Percentiles rank a stretch among this genome's conserved stretches.
Evolutionary conservation across 1,140 invertebrate species (phyloP).

Genomic region (Zaprionus lachaisei): DNA sequence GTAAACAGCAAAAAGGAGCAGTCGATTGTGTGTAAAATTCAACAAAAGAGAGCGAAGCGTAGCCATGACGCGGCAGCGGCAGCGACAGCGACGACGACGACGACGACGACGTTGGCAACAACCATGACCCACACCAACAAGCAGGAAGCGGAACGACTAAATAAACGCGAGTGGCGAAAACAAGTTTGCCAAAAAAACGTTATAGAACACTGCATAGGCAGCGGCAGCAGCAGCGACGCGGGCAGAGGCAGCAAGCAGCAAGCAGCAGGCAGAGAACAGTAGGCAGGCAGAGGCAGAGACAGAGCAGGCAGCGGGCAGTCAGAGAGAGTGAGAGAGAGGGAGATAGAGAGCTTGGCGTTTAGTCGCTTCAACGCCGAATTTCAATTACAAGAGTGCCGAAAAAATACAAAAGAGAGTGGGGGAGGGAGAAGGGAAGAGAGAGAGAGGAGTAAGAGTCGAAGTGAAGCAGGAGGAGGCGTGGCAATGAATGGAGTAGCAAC

Average conservation of each 20-base stretch:
- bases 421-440: neutral
- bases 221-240: neutral
- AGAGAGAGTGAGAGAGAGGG: neutral
- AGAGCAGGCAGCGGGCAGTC: conserved; percentile 26
- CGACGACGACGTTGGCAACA: conserved; percentile 29
- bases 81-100: neutral
- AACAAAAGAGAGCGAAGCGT: conserved; percentile 32
- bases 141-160: conserved; percentile 67
- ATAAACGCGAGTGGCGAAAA: conserved; percentile 60
- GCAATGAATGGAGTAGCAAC: conserved; percentile 40
- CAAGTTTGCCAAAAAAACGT: conserved; percentile 68
- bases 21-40: conserved; percentile 42
- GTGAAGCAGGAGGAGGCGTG: conserved; percentile 30
- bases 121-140: conserved; percentile 84
- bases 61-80: conserved; percentile 63
- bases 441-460: conserved; percentile 5
- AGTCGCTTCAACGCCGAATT: conserved; percentile 83
- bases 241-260: conserved; percentile 1
- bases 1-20: conserved; percentile 63
- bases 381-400: conserved; percentile 68
- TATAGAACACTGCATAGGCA: conserved; percentile 55
- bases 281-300: neutral
- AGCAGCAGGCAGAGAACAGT: neutral
- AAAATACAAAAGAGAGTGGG: conserved; percentile 28
- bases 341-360: conserved; percentile 55